Conservation (phyloP, 2,888 invertebrate genomes). For the Parasteatoda lunata region DNA sequence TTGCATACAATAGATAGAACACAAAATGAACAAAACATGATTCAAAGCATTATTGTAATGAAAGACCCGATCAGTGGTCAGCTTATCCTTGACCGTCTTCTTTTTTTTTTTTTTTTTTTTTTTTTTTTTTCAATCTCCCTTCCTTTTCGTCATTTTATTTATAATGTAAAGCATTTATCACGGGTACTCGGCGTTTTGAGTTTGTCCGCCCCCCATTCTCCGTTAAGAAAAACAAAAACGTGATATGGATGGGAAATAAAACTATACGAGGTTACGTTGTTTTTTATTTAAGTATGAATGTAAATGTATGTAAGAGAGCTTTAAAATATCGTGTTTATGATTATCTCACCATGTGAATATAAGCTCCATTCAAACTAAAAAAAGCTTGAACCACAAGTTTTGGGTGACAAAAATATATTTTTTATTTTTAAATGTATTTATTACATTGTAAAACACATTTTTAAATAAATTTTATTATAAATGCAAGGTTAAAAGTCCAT, state of each 20-base stretch:
- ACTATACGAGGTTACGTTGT: background rate
- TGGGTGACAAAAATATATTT: no score
- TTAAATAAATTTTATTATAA: no score
- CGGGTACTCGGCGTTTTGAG: background rate
- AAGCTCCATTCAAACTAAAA: no score
- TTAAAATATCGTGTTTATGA: no score
- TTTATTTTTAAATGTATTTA: no score
- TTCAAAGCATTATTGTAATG: slow-evolving; percentile 47
- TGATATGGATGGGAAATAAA: background rate
- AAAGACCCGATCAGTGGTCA: slow-evolving; percentile 47
- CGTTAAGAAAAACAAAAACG: background rate
- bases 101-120: no score
- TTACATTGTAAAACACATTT: no score
- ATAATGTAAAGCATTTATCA: background rate
- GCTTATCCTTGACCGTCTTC: slow-evolving; percentile 59
- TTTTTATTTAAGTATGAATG: no score
- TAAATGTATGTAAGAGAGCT: no score
- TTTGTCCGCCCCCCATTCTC: background rate
- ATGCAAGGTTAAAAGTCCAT: no score
- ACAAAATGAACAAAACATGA: slow-evolving; percentile 45
- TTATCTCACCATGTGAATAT: no score
- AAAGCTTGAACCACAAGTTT: no score
- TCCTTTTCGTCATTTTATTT: background rate
- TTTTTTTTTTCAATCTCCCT: background rate
- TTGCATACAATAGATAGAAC: slow-evolving; percentile 47